Base-by-base conservation (phyloP, 1,140 invertebrate species). In the Drosophila eugracilis region DNA sequence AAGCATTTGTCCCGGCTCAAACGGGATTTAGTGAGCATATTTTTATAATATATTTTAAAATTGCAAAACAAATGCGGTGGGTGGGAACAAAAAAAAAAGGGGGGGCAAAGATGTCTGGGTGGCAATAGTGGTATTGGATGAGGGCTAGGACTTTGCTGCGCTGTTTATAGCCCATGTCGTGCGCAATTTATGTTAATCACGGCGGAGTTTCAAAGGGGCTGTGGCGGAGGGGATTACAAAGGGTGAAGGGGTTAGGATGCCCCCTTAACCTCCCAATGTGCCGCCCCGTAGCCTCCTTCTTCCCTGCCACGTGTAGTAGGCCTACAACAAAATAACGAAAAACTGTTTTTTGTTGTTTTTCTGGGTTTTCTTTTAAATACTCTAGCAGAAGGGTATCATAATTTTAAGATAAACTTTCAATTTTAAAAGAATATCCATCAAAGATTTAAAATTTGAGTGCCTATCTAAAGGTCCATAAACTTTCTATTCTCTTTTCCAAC, bases 141-240 rank as follows among this genome's bases (percentile, higher is more conserved):
- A 32, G 59, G 58, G 24, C 36, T 22, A 17, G 60, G 44, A 42
- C 28, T 58, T 54, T 39, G 32, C 48, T 66, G 34, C 48, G 37
- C 32, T 65, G 45, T 78, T 63, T 66, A 55, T 67, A 55, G 75
- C 39, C 54, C 76, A 74, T 79, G 76, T 62, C 76, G 76, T 78
- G 76, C 76, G 75, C 76, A 78, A 78, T 78, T 78, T 79, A 78
- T 79, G 76, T 78, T 78, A 78, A 78, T 78, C 75, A 74, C 69
- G 44, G 36, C 70, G 57, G 49, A 75, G 70, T 52, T 75, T 28
- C 49, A 45, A 37, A 22, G 26, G 48, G 17, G 21, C 26, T n/a
- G 7, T 32, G 41, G 39, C n/a, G 37, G 3, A 1, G 34, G 5
- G 5, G n/a, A 5, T 3, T 6, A 9, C 10, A 12, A 30, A 4